A percentile compares a stretch with the other conserved stretches of the same genome.
Conservation (phyloP, 2,113 vertebrate species). For the Thinocorus orbignyianus region DNA sequence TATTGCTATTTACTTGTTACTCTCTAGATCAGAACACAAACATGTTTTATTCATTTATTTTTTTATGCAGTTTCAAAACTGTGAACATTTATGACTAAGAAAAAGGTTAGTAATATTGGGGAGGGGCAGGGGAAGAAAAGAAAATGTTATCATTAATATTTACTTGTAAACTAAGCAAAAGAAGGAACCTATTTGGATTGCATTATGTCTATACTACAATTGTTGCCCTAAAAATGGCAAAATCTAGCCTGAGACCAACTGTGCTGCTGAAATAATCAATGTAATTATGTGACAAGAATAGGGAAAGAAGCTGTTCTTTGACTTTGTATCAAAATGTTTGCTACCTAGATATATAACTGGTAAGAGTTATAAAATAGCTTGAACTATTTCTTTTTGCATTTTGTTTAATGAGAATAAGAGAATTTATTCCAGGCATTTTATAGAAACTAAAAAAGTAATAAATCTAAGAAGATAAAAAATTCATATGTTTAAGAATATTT, state of each 20-base stretch:
- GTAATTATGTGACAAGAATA: not conserved
- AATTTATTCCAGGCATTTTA: not conserved
- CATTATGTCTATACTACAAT: not conserved
- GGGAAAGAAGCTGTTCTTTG: not conserved
- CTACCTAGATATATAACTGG: not conserved
- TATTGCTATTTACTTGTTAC: not conserved
- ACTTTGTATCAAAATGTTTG: not conserved
- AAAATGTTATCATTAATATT: not conserved
- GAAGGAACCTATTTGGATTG: not conserved
- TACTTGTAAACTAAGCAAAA: not conserved
- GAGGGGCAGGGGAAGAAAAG: no score
- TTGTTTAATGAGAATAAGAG: not conserved
- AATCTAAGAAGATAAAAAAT: not conserved
- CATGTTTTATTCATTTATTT: not conserved
- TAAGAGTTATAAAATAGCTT: not conserved
- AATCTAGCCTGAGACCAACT: not conserved
- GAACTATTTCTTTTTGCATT: not conserved
- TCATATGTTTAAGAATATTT: not conserved
- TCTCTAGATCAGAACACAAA: not conserved
- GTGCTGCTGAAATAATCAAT: not conserved
- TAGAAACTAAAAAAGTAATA: not conserved
- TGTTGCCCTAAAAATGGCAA: not conserved
- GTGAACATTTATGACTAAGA: not conserved
- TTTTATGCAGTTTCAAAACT: not conserved
- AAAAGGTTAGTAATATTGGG: not conserved